phyloP scores from a whole-genome alignment of 2,888 invertebrate genomes.

The Meghimatium bilineatum region DNA sequence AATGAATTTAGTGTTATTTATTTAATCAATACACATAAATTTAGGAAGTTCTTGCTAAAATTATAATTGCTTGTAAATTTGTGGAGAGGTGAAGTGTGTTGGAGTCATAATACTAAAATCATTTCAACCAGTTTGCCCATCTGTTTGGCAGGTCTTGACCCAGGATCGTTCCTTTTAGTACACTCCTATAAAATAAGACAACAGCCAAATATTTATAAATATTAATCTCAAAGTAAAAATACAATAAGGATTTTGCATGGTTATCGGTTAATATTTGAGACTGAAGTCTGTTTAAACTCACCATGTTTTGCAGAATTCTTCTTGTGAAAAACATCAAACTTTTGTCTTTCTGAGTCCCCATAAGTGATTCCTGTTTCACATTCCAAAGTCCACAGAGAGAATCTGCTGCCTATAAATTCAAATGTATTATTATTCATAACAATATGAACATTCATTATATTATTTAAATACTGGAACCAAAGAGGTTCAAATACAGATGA shows the following conservation, averaged over 20 bases:
- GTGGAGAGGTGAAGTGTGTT: too few relatives aligned
- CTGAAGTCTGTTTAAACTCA: constrained; percentile 36
- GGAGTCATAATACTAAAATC: too few relatives aligned
- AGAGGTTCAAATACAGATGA: background rate
- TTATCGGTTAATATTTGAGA: background rate
- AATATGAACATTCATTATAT: background rate
- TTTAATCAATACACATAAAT: too few relatives aligned
- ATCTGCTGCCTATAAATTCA: constrained; percentile 55
- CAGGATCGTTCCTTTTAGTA: too few relatives aligned
- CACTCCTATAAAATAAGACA: too few relatives aligned
- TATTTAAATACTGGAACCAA: background rate
- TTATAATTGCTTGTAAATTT: too few relatives aligned
- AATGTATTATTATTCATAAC: background rate
- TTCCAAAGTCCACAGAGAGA: constrained; percentile 58
- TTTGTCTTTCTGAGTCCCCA: constrained; percentile 64
- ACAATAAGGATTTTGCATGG: background rate
- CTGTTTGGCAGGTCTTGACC: too few relatives aligned
- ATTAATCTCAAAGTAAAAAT: background rate
- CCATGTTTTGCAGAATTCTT: constrained; percentile 61
- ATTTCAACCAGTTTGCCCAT: too few relatives aligned
- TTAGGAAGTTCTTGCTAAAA: too few relatives aligned
- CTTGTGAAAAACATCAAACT: constrained; percentile 66
- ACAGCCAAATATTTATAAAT: too few relatives aligned
- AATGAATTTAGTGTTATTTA: too few relatives aligned
- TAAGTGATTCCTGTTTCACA: constrained; percentile 61